Conservation (phyloP, 2,797 vertebrate species). For the Xenopus petersii region DNA sequence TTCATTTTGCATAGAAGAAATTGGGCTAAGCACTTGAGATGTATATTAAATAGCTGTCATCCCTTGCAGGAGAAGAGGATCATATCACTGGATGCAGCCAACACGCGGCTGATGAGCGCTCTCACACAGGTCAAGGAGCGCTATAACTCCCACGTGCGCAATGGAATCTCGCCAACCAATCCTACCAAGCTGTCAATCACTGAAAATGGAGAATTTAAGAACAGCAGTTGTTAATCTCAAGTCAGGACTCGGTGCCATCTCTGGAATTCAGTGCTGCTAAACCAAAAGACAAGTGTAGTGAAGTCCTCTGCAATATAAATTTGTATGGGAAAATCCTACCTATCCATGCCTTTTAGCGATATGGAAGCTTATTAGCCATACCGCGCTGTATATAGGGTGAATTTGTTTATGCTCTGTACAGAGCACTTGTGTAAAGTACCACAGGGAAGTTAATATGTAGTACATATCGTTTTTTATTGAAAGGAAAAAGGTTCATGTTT, state of each 20-base stretch:
- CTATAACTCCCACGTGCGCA: conserved; percentile 84
- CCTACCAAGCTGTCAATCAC: conserved; percentile 97
- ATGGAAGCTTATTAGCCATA: conserved; percentile 44
- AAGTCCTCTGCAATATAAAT: conserved; percentile 9
- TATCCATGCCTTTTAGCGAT: conserved; percentile 27
- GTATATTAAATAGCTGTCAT: conserved; percentile 12
- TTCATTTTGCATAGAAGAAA: conserved; percentile 56
- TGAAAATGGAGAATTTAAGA: conserved; percentile 97
- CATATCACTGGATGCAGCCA: conserved; percentile 87
- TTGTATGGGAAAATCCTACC: conserved; percentile 9
- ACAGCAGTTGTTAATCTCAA: conserved; percentile 87
- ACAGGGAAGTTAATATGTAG: conserved; percentile 71
- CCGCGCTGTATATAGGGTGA: conserved; percentile 66
- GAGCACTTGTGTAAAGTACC: conserved; percentile 70
- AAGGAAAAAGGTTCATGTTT: conserved; percentile 54
- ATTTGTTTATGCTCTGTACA: conserved; percentile 71
- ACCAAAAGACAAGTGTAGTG: conserved; percentile 41
- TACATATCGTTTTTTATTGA: conserved; percentile 52
- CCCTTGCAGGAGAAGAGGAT: conserved; percentile 88
- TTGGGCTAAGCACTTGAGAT: conserved; percentile 33
- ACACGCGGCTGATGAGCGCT: conserved; percentile 89
- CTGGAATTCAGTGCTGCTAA: conserved; percentile 52
- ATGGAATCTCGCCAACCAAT: conserved; percentile 87
- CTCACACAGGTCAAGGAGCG: conserved; percentile 96
- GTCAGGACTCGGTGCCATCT: conserved; percentile 29